phyloP scores from a whole-genome alignment of 2,113 vertebrate species.

The Podarcis muralis region DNA sequence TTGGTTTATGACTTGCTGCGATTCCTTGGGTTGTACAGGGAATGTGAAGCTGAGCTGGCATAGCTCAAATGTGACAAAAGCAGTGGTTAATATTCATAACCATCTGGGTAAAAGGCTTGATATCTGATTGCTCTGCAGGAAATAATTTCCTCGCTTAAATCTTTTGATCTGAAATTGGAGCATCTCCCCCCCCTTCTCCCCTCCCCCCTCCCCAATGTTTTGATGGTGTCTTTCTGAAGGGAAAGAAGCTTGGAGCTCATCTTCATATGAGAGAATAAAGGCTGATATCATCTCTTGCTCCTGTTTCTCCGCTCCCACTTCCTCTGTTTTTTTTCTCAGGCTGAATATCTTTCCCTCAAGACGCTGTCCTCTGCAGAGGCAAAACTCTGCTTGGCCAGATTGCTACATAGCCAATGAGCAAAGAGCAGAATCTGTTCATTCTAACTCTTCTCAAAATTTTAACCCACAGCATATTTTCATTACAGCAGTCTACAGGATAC shows the following conservation, averaged over 20 bases:
- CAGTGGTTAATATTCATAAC: slow-evolving; percentile 52
- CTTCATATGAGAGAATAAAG: slow-evolving; percentile 14
- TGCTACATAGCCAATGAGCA: background rate
- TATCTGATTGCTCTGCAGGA: slow-evolving; percentile 47
- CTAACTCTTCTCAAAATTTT: background rate
- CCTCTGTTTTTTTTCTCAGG: background rate
- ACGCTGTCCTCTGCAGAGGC: background rate
- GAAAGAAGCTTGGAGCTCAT: slow-evolving; percentile 7
- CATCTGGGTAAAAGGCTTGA: slow-evolving; percentile 34
- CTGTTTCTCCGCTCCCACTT: background rate
- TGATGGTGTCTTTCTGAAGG: background rate
- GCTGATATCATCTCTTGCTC: slow-evolving; percentile 8
- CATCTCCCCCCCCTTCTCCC: slow-evolving; percentile 5
- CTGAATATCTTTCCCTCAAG: background rate
- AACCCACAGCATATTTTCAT: background rate
- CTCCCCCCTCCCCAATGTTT: background rate
- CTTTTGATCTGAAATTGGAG: slow-evolving; percentile 15
- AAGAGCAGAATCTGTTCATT: background rate
- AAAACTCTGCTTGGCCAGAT: background rate
- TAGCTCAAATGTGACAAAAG: slow-evolving; percentile 48
- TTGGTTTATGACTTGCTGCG: slow-evolving; percentile 33
- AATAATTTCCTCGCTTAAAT: slow-evolving; percentile 34
- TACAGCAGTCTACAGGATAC: background rate
- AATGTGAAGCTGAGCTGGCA: slow-evolving; percentile 12
- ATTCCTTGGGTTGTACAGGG: slow-evolving; percentile 12